Percentiles rank a stretch among this genome's conserved stretches.
These are phyloP conservation scores for Phoenicopterus ruber DNA, from an alignment of 2,113 vertebrate species.

Conservation along the genomic window DNA sequence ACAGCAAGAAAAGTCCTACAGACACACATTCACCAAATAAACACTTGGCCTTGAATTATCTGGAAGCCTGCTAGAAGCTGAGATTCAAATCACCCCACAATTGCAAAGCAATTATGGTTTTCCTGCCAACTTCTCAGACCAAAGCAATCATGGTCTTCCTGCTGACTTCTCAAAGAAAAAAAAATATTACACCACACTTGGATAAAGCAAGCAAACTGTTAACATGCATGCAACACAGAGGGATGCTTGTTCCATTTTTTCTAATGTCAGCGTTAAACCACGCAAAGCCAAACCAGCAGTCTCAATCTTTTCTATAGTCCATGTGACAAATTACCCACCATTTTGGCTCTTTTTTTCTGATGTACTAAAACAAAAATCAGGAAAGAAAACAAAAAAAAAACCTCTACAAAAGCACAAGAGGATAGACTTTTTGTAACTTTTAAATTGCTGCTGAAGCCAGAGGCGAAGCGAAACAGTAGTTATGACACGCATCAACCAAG, in stretches of 20 bases:
- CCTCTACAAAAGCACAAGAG: neutral
- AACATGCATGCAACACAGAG: neutral
- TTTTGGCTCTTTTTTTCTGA: neutral
- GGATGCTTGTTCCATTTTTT: neutral
- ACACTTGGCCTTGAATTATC: neutral
- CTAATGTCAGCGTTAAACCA: neutral
- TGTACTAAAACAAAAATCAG: neutral
- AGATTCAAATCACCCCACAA: neutral
- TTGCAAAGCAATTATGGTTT: neutral
- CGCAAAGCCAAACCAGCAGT: neutral
- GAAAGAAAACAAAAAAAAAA: neutral
- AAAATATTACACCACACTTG: neutral
- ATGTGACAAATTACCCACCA: neutral
- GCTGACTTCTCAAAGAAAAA: neutral
- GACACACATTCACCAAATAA: neutral
- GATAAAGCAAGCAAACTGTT: neutral
- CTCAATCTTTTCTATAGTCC: neutral
- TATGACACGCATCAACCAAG: neutral
- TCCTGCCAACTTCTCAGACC: neutral
- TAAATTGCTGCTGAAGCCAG: neutral
- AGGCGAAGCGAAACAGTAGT: neutral
- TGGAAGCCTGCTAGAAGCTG: neutral
- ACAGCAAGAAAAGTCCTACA: slow-evolving; percentile 2
- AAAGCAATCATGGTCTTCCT: neutral
- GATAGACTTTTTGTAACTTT: neutral